Conservation (phyloP, 2,113 vertebrate genomes). For the Mesembrinibis cayennensis region DNA sequence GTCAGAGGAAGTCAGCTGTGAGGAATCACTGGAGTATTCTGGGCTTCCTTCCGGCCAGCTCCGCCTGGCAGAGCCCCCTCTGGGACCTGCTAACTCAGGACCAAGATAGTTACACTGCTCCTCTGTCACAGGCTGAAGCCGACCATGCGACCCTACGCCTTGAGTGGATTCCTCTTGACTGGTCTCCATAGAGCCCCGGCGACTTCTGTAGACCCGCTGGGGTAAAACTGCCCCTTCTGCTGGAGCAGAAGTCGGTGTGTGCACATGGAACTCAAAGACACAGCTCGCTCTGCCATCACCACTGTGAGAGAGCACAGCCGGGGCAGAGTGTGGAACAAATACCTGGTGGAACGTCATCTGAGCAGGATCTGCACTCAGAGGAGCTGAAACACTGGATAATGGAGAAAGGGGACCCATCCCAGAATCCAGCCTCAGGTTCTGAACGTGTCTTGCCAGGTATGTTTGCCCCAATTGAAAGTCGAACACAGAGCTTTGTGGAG, state of each 20-base stretch:
- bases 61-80: constrained; percentile 81
- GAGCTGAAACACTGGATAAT: constrained; percentile 73
- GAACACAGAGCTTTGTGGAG: constrained; percentile 81
- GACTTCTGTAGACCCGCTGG: constrained; percentile 80
- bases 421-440: constrained; percentile 80
- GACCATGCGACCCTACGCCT: constrained; percentile 71
- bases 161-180: constrained; percentile 82
- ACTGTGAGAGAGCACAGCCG: constrained; percentile 83
- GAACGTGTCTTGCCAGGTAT: constrained; percentile 81
- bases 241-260: constrained; percentile 73
- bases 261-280: constrained; percentile 91
- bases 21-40: constrained; percentile 93
- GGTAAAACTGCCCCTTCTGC: constrained; percentile 80
- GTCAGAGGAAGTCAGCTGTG: constrained; percentile 89
- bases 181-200: constrained; percentile 86
- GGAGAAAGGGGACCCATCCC: constrained; percentile 73
- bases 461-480: constrained; percentile 83
- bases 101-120: constrained; percentile 81
- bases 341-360: constrained; percentile 81
- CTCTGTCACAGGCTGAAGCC: constrained; percentile 94
- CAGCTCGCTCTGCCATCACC: constrained; percentile 77
- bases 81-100: constrained; percentile 82
- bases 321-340: constrained; percentile 88
- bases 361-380: constrained; percentile 74
- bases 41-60: constrained; percentile 85